Percentiles rank a stretch among this genome's conserved stretches.
These are phyloP conservation scores for Biston stratarius DNA, from an alignment of 2,888 invertebrate species.

Conservation along the genomic window DNA sequence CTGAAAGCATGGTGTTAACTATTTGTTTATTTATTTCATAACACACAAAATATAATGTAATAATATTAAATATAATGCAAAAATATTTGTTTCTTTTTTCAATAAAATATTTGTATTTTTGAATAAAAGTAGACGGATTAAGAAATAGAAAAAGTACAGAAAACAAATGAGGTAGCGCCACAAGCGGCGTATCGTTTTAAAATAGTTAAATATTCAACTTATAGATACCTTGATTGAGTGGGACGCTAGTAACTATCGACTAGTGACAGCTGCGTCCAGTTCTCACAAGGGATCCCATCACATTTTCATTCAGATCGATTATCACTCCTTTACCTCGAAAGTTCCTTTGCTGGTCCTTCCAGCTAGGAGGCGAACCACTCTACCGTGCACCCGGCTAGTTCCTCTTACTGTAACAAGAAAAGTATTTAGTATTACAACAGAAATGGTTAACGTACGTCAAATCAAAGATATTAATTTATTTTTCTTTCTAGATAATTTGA, in stretches of 20 bases:
- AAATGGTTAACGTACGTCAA: neutral
- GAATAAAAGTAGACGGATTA: too few species aligned
- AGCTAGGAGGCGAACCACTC: neutral
- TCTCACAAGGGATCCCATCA: neutral
- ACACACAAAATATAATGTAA: too few species aligned
- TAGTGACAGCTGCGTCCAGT: slow-evolving; percentile 5
- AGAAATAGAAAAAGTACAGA: too few species aligned
- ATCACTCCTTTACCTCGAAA: neutral
- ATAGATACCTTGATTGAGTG: neutral
- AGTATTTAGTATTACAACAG: neutral
- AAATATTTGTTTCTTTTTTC: too few species aligned
- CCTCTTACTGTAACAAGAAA: neutral
- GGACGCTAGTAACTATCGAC: neutral
- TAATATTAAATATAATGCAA: too few species aligned
- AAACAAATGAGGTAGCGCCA: too few species aligned
- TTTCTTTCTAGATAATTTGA: too few species aligned
- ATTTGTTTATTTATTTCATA: too few species aligned
- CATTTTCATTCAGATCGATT: slow-evolving; percentile 23
- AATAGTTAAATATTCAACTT: neutral
- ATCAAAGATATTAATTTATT: neutral
- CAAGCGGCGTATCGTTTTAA: too few species aligned
- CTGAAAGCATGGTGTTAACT: too few species aligned
- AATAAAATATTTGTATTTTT: too few species aligned
- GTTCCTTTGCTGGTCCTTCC: slow-evolving; percentile 1
- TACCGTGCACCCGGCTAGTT: neutral